phyloP scores from a whole-genome alignment of 2,888 invertebrate species.

The Entomobrya proxima region DNA sequence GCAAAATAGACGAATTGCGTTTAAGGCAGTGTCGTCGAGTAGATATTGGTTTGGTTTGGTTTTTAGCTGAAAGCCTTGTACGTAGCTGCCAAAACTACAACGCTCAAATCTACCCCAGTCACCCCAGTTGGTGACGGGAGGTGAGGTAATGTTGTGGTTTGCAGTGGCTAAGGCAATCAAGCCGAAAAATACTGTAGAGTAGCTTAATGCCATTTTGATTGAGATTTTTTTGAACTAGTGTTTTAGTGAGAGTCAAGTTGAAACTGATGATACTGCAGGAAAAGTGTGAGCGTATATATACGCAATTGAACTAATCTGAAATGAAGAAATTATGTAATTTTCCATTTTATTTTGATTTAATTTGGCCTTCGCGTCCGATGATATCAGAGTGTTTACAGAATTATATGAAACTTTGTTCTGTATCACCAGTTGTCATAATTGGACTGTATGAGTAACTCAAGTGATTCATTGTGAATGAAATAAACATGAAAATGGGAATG shows the following conservation, averaged over 20 bases:
- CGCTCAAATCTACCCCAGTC: conserved; percentile 40
- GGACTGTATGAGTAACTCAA: too few species aligned
- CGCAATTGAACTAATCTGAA: too few species aligned
- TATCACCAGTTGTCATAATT: too few species aligned
- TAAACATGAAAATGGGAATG: too few species aligned
- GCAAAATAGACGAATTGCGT: conserved; percentile 53
- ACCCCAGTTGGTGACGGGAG: conserved; percentile 58
- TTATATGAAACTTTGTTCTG: too few species aligned
- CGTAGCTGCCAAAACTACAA: conserved; percentile 41
- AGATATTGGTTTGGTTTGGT: conserved; percentile 33
- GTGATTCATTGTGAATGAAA: too few species aligned
- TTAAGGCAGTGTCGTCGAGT: conserved; percentile 31
- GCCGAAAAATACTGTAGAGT: background rate
- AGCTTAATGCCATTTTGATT: background rate
- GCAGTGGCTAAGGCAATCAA: background rate
- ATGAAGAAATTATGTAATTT: too few species aligned
- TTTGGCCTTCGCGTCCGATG: too few species aligned
- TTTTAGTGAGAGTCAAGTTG: background rate
- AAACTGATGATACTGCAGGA: too few species aligned
- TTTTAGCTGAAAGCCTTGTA: conserved; percentile 57
- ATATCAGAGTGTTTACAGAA: too few species aligned
- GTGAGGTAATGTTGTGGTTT: conserved; percentile 29
- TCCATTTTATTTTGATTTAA: too few species aligned
- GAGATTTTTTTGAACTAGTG: background rate
- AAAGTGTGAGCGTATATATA: too few species aligned